Conservation (phyloP, 1,140 invertebrate genomes). For the Harpegnathos saltator region DNA sequence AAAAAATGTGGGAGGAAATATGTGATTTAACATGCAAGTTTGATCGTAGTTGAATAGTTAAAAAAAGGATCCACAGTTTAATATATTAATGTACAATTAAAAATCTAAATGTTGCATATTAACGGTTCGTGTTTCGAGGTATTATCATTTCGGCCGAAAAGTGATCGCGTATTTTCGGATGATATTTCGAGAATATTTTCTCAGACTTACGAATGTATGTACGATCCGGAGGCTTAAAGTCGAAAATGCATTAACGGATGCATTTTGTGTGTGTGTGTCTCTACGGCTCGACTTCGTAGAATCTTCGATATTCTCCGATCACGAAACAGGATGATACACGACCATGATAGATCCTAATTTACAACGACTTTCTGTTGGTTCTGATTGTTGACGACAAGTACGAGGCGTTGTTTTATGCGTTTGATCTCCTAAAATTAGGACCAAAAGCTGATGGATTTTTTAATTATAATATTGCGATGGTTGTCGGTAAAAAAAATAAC, state of each 20-base stretch:
- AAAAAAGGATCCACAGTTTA: conserved; percentile 54
- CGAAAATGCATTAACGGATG: conserved; percentile 21
- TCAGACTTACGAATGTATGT: conserved; percentile 32
- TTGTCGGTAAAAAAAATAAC: conserved; percentile 35
- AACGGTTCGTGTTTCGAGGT: conserved; percentile 37
- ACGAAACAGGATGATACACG: conserved; percentile 13
- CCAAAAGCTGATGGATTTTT: conserved; percentile 67
- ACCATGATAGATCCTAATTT: neutral
- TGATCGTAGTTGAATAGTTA: conserved; percentile 56
- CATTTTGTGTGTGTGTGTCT: conserved; percentile 30
- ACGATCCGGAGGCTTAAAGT: conserved; percentile 43
- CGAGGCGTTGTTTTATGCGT: neutral
- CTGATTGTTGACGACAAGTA: neutral
- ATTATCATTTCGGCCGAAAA: conserved; percentile 31
- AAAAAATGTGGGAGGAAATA: conserved; percentile 42
- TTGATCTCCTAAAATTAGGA: conserved; percentile 52
- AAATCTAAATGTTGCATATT: conserved; percentile 56
- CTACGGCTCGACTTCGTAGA: neutral
- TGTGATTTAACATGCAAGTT: conserved; percentile 56
- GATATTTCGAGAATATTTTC: conserved; percentile 41
- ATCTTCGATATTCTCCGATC: neutral
- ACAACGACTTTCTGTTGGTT: conserved; percentile 19
- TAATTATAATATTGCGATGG: conserved; percentile 51
- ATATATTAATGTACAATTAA: conserved; percentile 58
- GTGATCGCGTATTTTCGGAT: conserved; percentile 46